Base-by-base conservation (phyloP, 2,888 invertebrate genomes). In the Operophtera brumata region DNA sequence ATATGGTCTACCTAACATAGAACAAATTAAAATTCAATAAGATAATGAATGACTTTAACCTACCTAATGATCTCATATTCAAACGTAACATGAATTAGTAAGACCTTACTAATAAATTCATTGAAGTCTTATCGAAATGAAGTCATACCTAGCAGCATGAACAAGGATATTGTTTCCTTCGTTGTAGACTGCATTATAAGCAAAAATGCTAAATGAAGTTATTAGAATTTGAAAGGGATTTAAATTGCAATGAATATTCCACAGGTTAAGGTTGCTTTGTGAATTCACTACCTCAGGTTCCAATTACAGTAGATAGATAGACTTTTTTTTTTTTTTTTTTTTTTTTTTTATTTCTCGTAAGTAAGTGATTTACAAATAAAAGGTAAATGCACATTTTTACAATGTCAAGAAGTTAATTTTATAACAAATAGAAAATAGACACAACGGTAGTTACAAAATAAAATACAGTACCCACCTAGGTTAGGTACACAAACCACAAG, bases 91-190 rank as follows among this genome's bases (percentile, higher is more conserved):
- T 11, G 11, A 28, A n/a, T 54, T 48, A 51, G 50, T 51, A 51
- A 56, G 30, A 13, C 26, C 47, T 50, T 45, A 45, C 50, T 55
- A 55, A 55, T 47, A n/a, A 47, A 44, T 47, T 50, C 55, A 55
- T 34, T 50, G 30, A 42, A 36, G 34, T 40, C n/a, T 35, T 34
- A 12, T 36, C 25, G 36, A 32, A 47, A 43, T 50, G 47, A 50
- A 25, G 32, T 53, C 39, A 28, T 28, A 28, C 2, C 4, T 20
- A 20, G n/a, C 4, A 28, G 2, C 10, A 30, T 42, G 4, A 5
- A 10, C 10, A 3, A 5, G 11, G n/a, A n/a, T 34, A 6, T 34
- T 6, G n/a, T 34, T n/a, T 34, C 34, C 34, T 34, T 34, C n/a
- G n/a, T 34, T 34, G 4, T n/a, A n/a, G n/a, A 34, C n/a, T 20